Evolutionary conservation across 2,113 vertebrate genomes (phyloP), one percentile per base, ranked within the genome.

Genomic region (Salvelinus fontinalis): DNA sequence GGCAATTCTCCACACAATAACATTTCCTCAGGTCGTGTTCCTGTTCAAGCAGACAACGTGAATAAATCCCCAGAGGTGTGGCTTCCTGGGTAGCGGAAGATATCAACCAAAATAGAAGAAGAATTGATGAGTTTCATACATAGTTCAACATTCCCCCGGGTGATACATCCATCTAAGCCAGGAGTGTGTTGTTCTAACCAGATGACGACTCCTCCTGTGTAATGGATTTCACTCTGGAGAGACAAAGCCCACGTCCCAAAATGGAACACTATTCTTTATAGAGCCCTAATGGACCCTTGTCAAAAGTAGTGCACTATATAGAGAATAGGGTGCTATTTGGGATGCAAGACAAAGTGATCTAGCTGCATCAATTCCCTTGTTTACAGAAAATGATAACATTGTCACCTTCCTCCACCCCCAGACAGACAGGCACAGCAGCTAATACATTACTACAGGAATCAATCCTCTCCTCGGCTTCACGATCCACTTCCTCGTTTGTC

Each of bases 161-260:
- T 49, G 68, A 79, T 78, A 70, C 78, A 26, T 83, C 68, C 76
- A 71, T 73, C 68, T 68, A 26, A 80, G 66, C 74, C 70, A 77
- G 71, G 77, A 20, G 57, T 81, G 76, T 80, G 48, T 59, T n/a
- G 64, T 62, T 74, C 81, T 81, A 83, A 81, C 74, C 44, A 81
- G 80, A 81, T 81, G 75, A 78, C 73, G 27, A 69, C 74, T 57
- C 65, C 66, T 48, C 73, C 71, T 73, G 49, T 64, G 49, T 82
- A 76, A 83, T 85, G 79, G 75, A 89, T 81, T 83, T 68, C 31
- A 79, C 79, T 84, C 79, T 76, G 68, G 84, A 83, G 90, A 54
- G 51, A 18, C 51, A 18, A 13, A 18, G 51, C 2, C 5, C 16
- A 5, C 14, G 3, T 18, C 51, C 51, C 16, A 54, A 54, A 18